Percentiles rank a stretch among this genome's conserved stretches.
Conservation (phyloP, 2,797 vertebrate species). For the Scomberomorus guttatus region DNA sequence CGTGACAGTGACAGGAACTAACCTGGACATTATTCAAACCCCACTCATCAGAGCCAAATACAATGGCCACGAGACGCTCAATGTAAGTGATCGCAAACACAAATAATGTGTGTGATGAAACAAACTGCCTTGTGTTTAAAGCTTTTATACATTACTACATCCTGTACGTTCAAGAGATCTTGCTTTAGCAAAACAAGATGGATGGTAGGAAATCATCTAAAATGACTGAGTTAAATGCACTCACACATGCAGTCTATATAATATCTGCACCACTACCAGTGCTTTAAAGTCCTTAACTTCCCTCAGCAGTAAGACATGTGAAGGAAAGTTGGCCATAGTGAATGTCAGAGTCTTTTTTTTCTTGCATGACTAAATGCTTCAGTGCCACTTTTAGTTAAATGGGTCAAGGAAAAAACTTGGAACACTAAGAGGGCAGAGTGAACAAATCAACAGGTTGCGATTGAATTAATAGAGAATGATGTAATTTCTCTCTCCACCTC, state of each 20-base stretch:
- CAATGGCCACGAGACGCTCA: conserved; percentile 92
- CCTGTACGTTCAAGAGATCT: no score
- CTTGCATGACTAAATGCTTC: conserved; percentile 44
- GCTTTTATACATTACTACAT: no score
- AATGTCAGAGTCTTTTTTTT: conserved; percentile 44
- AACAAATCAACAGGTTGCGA: conserved; percentile 39
- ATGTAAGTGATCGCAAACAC: conserved; percentile 87
- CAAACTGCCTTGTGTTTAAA: not conserved
- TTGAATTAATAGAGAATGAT: conserved; percentile 47
- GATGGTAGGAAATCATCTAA: not conserved
- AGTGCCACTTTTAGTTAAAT: conserved; percentile 46
- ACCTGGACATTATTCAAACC: conserved; percentile 97
- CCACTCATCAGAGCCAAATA: conserved; percentile 97
- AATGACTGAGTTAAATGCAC: not conserved
- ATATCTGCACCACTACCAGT: conserved; percentile 8
- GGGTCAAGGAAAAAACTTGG: conserved; percentile 44
- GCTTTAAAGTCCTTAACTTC: not conserved
- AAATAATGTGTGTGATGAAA: not conserved
- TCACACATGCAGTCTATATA: conserved; percentile 14
- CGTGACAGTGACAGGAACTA: conserved; percentile 95
- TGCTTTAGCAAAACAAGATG: no score
- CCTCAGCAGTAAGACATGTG: not conserved
- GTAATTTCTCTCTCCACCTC: conserved; percentile 34
- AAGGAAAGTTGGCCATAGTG: conserved; percentile 7
- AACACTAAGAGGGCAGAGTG: conserved; percentile 28